phyloP scores from a whole-genome alignment of 2,113 vertebrate species.

The Neodon shergylaensis region DNA sequence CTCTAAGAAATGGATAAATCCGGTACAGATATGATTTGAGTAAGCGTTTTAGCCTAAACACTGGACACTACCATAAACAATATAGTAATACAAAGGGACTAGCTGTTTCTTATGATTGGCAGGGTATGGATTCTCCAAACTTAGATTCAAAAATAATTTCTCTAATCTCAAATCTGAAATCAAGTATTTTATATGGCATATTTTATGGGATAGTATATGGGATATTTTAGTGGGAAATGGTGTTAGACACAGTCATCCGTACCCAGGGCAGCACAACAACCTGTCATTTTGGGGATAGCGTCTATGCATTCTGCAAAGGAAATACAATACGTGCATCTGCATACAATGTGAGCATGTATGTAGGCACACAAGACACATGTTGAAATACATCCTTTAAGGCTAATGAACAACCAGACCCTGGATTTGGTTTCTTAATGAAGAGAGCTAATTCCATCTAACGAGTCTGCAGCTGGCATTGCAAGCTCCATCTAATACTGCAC shows the following conservation, averaged over 20 bases:
- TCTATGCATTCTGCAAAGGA: neutral
- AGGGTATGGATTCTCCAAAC: neutral
- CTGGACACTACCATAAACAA: neutral
- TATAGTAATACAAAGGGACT: neutral
- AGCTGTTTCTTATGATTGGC: too few species aligned
- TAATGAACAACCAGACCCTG: neutral
- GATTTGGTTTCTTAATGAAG: neutral
- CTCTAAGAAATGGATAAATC: neutral
- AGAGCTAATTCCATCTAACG: neutral
- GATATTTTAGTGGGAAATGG: neutral
- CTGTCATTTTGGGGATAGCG: rapidly evolving
- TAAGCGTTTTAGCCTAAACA: neutral
- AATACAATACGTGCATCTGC: neutral
- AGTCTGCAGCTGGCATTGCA: neutral
- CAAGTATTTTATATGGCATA: neutral
- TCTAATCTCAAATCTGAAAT: neutral
- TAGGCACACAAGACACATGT: neutral
- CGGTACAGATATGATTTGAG: neutral
- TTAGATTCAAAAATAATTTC: neutral
- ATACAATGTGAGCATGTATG: neutral
- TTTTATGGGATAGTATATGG: neutral
- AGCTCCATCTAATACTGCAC: neutral
- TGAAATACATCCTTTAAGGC: neutral
- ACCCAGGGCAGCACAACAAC: rapidly evolving
- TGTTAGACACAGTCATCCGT: too few species aligned